A percentile compares a stretch with the other conserved stretches of the same genome.
These are phyloP conservation scores for Cephus rjabovi DNA, from an alignment of 2,888 invertebrate species.

Conservation along the genomic window DNA sequence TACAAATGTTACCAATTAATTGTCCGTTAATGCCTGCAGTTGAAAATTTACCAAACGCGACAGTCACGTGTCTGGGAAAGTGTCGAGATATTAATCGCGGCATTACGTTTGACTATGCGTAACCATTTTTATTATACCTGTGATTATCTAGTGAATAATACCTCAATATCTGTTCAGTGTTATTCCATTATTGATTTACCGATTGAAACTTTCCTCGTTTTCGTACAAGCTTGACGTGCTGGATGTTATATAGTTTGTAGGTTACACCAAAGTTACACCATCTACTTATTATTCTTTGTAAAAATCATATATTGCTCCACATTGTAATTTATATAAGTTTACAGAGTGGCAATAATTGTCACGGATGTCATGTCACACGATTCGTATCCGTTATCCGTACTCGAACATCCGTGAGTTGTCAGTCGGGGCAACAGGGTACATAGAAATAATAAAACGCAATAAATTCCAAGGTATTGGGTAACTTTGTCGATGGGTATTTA, in stretches of 20 bases:
- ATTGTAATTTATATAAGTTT: not conserved
- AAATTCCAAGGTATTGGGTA: not conserved
- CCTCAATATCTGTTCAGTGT: not conserved
- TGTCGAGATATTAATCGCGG: not conserved
- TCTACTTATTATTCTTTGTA: not conserved
- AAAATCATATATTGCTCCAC: not conserved
- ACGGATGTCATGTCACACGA: not conserved
- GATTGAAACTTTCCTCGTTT: not conserved
- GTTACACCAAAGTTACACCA: not conserved
- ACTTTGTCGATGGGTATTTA: not conserved
- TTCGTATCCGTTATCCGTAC: not conserved
- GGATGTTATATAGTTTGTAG: not conserved
- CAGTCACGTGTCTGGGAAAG: not conserved
- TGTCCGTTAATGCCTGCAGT: not conserved
- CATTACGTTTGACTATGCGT: not conserved
- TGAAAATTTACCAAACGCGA: not conserved
- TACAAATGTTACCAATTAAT: not conserved
- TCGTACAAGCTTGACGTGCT: not conserved
- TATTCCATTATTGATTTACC: not conserved
- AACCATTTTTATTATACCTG: not conserved
- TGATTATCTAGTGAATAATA: not conserved
- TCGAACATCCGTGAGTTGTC: not conserved
- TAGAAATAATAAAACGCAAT: not conserved
- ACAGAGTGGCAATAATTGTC: not conserved
- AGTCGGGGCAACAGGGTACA: not conserved